Conservation (phyloP, 2,113 vertebrate species). For the Todiramphus chloris region DNA sequence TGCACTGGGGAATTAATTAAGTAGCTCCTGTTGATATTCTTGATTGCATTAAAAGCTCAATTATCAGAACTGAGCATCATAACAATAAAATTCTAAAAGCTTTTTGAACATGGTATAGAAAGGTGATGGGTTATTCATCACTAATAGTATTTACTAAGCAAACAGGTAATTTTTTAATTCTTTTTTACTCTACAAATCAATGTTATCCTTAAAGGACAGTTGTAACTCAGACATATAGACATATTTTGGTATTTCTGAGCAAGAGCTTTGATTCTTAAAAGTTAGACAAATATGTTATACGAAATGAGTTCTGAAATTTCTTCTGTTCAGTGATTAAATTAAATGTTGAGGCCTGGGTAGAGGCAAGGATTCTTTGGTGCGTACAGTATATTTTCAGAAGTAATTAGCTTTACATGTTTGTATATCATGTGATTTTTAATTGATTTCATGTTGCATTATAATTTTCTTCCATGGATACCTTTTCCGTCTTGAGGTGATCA, state of each 20-base stretch:
- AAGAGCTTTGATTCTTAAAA: constrained; percentile 34
- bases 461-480: neutral
- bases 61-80: constrained; percentile 20
- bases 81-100: neutral
- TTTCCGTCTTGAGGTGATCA: neutral
- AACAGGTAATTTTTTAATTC: too few relatives aligned
- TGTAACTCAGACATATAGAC: constrained; percentile 1
- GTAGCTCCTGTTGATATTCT: constrained; percentile 53
- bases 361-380: neutral
- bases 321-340: neutral
- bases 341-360: neutral
- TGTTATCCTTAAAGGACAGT: constrained; percentile 46
- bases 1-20: constrained; percentile 66
- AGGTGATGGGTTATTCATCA: too few relatives aligned
- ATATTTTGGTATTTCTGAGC: constrained; percentile 19
- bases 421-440: neutral
- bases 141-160: too few relatives aligned
- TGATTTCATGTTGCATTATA: neutral
- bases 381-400: neutral
- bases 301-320: neutral
- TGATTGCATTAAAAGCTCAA: constrained; percentile 45
- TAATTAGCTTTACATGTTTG: neutral
- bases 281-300: constrained; percentile 8
- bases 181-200: constrained; percentile 3
- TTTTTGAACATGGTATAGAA: too few relatives aligned